A percentile compares a stretch with the other conserved stretches of the same genome.
Evolutionary conservation across 2,113 vertebrate species (phyloP).

Genomic region (Cebidichthys violaceus): DNA sequence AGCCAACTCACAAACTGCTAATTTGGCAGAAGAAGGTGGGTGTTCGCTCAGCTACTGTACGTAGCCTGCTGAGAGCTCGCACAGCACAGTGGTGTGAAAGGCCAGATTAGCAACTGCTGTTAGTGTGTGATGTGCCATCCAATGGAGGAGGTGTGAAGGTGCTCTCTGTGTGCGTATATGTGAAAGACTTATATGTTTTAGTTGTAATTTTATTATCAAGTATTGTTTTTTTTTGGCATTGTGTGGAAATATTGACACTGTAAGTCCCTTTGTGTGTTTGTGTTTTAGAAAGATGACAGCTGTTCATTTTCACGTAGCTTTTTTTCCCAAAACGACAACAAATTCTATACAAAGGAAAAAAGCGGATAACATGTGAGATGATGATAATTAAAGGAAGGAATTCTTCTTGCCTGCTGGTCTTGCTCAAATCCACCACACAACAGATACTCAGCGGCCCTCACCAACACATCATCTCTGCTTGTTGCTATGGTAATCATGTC

Average conservation of each 20-base stretch:
- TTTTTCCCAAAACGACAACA: neutral
- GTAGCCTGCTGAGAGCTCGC: constrained; percentile 38
- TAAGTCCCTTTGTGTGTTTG: neutral
- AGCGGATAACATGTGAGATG: constrained; percentile 4
- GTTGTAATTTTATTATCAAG: neutral
- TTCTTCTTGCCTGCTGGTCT: constrained; percentile 45
- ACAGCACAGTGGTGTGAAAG: constrained; percentile 45
- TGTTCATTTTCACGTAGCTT: neutral
- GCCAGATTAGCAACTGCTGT: constrained; percentile 53
- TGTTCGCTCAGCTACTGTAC: constrained; percentile 46
- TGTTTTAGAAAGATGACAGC: neutral
- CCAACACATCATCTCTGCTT: constrained; percentile 58
- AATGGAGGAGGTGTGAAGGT: constrained; percentile 15
- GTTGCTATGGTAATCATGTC: constrained; percentile 77
- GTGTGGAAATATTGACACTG: neutral
- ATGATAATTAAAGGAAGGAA: constrained; percentile 46
- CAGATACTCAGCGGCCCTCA: constrained; percentile 43
- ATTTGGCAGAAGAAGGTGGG: constrained; percentile 48
- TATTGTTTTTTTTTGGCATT: neutral
- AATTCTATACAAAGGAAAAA: neutral
- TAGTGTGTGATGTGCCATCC: constrained; percentile 15
- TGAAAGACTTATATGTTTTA: neutral
- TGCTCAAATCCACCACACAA: constrained; percentile 46
- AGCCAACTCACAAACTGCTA: constrained; percentile 46
- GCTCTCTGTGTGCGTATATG: neutral